A percentile compares a stretch with the other conserved stretches of the same genome.
These are phyloP conservation scores for Melangyna quadrimaculata DNA, from an alignment of 2,888 invertebrate species.

Conservation along the genomic window DNA sequence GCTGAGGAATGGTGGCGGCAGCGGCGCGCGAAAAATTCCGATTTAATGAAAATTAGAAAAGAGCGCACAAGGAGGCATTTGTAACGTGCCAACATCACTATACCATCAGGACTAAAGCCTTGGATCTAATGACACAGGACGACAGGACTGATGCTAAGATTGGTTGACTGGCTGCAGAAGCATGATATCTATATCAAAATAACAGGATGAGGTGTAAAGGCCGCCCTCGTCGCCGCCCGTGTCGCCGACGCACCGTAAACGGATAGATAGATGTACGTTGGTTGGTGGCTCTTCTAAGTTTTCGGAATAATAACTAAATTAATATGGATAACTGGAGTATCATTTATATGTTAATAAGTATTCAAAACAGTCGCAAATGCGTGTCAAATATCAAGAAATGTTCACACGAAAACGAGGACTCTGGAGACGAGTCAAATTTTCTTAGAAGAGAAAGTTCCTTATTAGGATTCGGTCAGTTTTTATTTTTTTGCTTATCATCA, in stretches of 20 bases:
- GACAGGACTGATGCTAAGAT: constrained; percentile 66
- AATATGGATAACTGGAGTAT: constrained; percentile 74
- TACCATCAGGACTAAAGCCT: constrained; percentile 41
- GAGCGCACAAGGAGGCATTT: constrained; percentile 47
- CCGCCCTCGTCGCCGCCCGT: too few relatives aligned
- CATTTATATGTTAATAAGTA: constrained; percentile 74
- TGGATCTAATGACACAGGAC: constrained; percentile 67
- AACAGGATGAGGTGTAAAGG: not conserved
- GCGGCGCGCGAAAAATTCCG: constrained; percentile 63
- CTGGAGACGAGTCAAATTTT: constrained; percentile 32
- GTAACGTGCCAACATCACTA: constrained; percentile 2
- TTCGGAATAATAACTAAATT: constrained; percentile 73
- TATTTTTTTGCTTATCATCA: constrained; percentile 25
- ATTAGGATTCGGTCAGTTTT: not conserved
- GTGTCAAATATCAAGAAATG: constrained; percentile 69
- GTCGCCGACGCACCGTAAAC: too few relatives aligned
- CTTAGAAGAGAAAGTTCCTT: constrained; percentile 6
- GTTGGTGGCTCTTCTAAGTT: constrained; percentile 64
- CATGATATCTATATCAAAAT: constrained; percentile 10
- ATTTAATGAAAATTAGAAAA: constrained; percentile 67
- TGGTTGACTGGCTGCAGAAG: constrained; percentile 54
- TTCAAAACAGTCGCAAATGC: constrained; percentile 68
- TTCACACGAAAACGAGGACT: constrained; percentile 59
- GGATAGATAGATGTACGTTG: constrained; percentile 47
- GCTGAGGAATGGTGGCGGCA: not conserved